phyloP scores from a whole-genome alignment of 2,113 vertebrate species.

The Todiramphus saurophagus region DNA sequence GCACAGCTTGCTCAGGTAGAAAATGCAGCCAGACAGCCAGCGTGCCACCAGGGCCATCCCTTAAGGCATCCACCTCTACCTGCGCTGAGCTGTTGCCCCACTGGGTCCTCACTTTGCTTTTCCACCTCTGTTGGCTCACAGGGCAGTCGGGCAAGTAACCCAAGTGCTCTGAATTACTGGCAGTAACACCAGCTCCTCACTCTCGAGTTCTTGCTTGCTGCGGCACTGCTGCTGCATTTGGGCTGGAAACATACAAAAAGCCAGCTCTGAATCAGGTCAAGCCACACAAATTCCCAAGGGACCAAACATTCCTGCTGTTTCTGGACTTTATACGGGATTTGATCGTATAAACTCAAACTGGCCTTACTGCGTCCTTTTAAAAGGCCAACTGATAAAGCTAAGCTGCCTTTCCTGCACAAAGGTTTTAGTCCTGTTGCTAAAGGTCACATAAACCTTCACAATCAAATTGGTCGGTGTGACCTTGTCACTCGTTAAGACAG shows the following conservation, averaged over 20 bases:
- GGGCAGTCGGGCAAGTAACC: not conserved
- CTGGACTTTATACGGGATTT: not conserved
- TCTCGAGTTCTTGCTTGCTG: fast-evolving
- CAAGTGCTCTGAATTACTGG: fast-evolving
- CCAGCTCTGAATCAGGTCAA: too few species aligned
- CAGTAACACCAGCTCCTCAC: not conserved
- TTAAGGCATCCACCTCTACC: not conserved
- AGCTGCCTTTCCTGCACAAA: not conserved
- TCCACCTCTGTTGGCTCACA: too few species aligned
- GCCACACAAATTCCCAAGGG: not conserved
- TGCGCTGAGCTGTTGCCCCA: fast-evolving
- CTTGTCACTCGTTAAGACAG: not conserved
- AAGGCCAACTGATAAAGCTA: not conserved
- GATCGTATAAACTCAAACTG: not conserved
- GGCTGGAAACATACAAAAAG: not conserved
- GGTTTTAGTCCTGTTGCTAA: not conserved
- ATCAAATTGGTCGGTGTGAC: not conserved
- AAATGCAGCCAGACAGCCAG: fast-evolving
- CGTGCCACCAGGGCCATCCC: not conserved
- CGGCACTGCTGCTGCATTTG: not conserved
- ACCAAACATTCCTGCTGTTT: not conserved
- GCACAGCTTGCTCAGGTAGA: fast-evolving
- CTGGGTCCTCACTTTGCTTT: not conserved
- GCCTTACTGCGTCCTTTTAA: not conserved
- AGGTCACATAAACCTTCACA: not conserved